phyloP scores from a whole-genome alignment of 2,888 invertebrate genomes.

The Atrina japonica region DNA sequence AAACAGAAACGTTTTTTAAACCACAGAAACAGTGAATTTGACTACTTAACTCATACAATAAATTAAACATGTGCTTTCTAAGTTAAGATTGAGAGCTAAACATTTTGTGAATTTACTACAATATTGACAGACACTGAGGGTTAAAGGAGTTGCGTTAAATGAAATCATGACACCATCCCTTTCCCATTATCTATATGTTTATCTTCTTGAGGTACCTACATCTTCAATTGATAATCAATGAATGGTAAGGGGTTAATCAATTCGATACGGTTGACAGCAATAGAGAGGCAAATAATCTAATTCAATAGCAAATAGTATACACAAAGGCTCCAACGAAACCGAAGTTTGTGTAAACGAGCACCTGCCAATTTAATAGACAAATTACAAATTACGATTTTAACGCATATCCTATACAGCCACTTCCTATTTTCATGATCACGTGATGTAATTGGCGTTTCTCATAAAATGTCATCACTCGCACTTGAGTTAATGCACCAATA shows the following conservation, averaged over 20 bases:
- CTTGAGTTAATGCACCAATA: constrained; percentile 39
- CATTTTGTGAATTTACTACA: not conserved
- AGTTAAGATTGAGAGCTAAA: no score
- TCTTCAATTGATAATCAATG: constrained; percentile 28
- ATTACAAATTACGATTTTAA: constrained; percentile 14
- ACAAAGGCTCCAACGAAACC: constrained; percentile 27
- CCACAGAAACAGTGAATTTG: no score
- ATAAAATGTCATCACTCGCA: constrained; percentile 37
- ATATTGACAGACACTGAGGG: not conserved
- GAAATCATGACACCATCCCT: constrained; percentile 24
- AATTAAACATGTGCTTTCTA: no score
- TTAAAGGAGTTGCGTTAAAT: constrained; percentile 5
- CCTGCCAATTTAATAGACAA: constrained; percentile 17
- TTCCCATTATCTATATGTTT: constrained; percentile 34
- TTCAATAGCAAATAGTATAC: constrained; percentile 29
- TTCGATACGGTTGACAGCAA: constrained; percentile 34
- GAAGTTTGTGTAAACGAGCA: constrained; percentile 21
- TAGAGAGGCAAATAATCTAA: constrained; percentile 26
- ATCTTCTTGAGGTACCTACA: constrained; percentile 37
- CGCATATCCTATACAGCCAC: constrained; percentile 9
- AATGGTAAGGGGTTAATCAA: constrained; percentile 29
- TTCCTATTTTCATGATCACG: constrained; percentile 35
- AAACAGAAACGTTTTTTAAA: no score
- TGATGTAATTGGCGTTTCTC: constrained; percentile 43
- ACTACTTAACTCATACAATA: no score